phyloP scores from a whole-genome alignment of 2,888 invertebrate species.

The Linhomoeus sp. region DNA sequence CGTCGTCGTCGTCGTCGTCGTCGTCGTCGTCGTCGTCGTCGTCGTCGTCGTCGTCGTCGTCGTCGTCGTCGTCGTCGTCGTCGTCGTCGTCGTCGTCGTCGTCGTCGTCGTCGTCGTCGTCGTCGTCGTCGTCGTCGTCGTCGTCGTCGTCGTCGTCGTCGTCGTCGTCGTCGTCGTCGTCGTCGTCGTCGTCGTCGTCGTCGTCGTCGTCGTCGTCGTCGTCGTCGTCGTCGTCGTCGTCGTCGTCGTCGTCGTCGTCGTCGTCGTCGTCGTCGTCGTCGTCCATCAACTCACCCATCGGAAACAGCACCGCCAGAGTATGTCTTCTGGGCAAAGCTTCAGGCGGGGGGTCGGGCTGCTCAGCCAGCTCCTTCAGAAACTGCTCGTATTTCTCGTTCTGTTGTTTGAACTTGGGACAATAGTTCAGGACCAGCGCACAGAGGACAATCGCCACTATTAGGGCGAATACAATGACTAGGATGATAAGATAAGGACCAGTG shows the following conservation, averaged over 20 bases:
- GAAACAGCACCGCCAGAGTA: no score
- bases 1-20: conserved; percentile 1
- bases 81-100: conserved; percentile 1
- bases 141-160: conserved; percentile 1
- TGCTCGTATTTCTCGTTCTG: background rate
- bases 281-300: no score
- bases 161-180: conserved; percentile 1
- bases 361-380: background rate
- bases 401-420: conserved; percentile 4
- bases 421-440: conserved; percentile 4
- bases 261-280: no score
- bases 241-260: background rate
- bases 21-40: conserved; percentile 1
- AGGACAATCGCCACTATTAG: conserved; percentile 1
- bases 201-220: background rate
- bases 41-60: conserved; percentile 1
- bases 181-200: conserved; percentile 1
- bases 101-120: conserved; percentile 1
- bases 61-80: conserved; percentile 1
- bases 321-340: no score
- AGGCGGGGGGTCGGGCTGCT: no score
- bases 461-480: background rate
- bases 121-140: conserved; percentile 1
- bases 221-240: conserved; percentile 1
- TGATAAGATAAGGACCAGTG: conserved; percentile 3